Base-by-base conservation (phyloP, 2,113 vertebrate genomes). In the Hydrolagus affinis region DNA sequence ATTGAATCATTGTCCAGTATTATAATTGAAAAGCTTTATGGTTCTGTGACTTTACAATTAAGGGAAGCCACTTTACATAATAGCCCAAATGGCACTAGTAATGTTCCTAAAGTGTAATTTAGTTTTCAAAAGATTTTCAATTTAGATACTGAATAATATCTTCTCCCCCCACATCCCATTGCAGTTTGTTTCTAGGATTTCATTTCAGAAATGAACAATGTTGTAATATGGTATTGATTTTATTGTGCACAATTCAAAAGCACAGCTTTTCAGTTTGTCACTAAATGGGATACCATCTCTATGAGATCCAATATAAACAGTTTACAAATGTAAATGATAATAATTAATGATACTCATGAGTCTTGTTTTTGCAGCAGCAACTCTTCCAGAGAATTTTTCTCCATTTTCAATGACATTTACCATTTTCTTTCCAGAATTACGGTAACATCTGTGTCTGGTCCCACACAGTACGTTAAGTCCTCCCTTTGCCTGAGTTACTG, bases 341-440 rank as follows among this genome's bases (percentile, higher is more conserved):
- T 19, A 21, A 19, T 69, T 28, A 72, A 78, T 68, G 62, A 83
- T 66, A 68, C 78, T 80, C 59, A 30, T 66, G 62, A 30, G 23
- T 83, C 44, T 62, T 62, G 70, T 78, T 83, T 80, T 68, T 83
- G 62, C 78, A 83, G 78, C 78, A 83, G 60, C 78, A 83, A 21
- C 62, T 83, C 76, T 75, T 10, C 44, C 17, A 56, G 56, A 80
- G 59, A 62, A 80, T 59, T 28, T 62, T 59, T 73, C 71, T 75
- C 25, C 2, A 62, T 83, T 80, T 83, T 59, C 77, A 64, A 83
- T 15, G 28, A 66, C 8, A 62, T 14, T 4, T n/a, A n/a, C n/a
- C n/a, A n/a, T 83, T 83, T 80, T 78, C n/a, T 62, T 28, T 62
- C 60, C 44, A 64, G 77, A 83, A 66, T 19, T 64, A 66, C 17